Evolutionary conservation across 1,140 invertebrate species (phyloP).

Genomic region (Andricus grossulariae): DNA sequence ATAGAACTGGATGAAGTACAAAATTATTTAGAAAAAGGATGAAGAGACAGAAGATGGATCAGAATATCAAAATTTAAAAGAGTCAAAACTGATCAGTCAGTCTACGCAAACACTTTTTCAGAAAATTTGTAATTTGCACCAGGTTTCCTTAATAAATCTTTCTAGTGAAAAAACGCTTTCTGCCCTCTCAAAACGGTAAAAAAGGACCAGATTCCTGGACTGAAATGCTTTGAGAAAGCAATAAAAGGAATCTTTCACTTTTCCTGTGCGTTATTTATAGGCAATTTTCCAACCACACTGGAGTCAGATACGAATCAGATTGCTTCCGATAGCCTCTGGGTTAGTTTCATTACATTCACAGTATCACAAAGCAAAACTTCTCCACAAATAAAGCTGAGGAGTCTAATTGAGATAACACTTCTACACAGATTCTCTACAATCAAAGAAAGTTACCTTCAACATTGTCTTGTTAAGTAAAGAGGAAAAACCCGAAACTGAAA

Average conservation of each 20-base stretch:
- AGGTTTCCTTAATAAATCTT: too few relatives aligned
- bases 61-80: too few relatives aligned
- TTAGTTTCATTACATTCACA: background rate
- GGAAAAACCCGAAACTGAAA: constrained; percentile 9
- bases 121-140: too few relatives aligned
- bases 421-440: background rate
- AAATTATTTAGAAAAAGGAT: too few relatives aligned
- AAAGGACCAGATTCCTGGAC: too few relatives aligned
- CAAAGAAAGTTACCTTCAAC: constrained; percentile 18
- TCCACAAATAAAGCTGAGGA: background rate
- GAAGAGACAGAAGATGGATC: too few relatives aligned
- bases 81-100: too few relatives aligned
- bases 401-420: background rate
- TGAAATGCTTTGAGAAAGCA: too few relatives aligned
- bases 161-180: too few relatives aligned
- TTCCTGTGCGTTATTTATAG: background rate
- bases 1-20: too few relatives aligned
- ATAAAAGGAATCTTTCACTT: background rate
- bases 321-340: background rate
- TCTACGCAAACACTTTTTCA: too few relatives aligned
- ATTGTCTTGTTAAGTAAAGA: background rate
- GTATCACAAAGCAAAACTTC: background rate
- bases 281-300: background rate
- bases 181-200: too few relatives aligned
- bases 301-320: background rate